These are phyloP conservation scores for Metridium senile DNA, from an alignment of 92 coral and sea anemone genomes.

Conservation along the genomic window DNA sequence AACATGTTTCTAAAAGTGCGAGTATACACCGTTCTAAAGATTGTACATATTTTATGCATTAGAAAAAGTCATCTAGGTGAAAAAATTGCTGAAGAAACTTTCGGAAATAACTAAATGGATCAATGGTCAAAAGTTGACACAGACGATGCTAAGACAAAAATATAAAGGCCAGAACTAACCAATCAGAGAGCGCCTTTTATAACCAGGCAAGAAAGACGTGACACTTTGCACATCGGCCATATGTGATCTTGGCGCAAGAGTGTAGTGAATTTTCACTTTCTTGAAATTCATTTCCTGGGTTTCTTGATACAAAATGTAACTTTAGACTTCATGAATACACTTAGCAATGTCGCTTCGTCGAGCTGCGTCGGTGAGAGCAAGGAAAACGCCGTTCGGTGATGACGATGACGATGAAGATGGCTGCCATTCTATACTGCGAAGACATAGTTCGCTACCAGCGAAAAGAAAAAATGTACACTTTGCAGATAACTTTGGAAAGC, in stretches of 20 bases:
- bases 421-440: constrained; percentile 84
- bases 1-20: too few species aligned
- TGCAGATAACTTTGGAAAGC: constrained; percentile 97
- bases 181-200: not conserved
- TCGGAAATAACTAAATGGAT: not conserved
- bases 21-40: too few species aligned
- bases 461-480: constrained; percentile 89
- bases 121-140: not conserved
- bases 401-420: constrained; percentile 52
- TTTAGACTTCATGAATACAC: constrained; percentile 14
- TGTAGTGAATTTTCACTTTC: not conserved
- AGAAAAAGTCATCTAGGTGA: not conserved
- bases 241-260: not conserved
- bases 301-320: not conserved
- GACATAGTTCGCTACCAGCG: constrained; percentile 78
- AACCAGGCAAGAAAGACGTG: not conserved
- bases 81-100: not conserved
- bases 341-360: constrained; percentile 35
- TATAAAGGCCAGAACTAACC: not conserved
- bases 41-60: not conserved
- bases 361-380: constrained; percentile 44
- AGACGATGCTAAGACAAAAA: not conserved
- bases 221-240: not conserved
- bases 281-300: not conserved
- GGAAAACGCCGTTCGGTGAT: constrained; percentile 16